A percentile compares a stretch with the other conserved stretches of the same genome.
Conservation (phyloP, 2,113 vertebrate species). For the Colius striatus region DNA sequence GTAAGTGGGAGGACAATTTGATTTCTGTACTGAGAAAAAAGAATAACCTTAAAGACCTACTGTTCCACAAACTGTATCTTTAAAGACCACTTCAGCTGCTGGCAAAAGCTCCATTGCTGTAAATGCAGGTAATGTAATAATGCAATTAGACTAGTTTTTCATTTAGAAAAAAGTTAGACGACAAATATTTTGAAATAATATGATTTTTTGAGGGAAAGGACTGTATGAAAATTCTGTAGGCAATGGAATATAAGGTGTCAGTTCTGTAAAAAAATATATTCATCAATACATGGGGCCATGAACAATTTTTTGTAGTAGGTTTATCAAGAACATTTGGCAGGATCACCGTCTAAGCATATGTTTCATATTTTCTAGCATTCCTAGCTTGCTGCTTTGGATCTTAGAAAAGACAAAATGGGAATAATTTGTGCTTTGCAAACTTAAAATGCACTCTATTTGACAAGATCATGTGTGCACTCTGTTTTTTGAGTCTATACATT, state of each 20-base stretch:
- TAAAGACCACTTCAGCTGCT: slow-evolving; percentile 7
- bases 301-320: not conserved
- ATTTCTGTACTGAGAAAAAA: not conserved
- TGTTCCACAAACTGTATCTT: not conserved
- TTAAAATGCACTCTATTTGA: not conserved
- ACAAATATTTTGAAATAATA: slow-evolving; percentile 3
- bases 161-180: not conserved
- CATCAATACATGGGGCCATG: not conserved
- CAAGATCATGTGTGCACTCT: not conserved
- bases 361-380: not conserved
- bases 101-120: not conserved
- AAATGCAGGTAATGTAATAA: not conserved
- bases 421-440: not conserved
- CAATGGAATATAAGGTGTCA: not conserved
- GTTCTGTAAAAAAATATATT: not conserved
- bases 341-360: not conserved
- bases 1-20: slow-evolving; percentile 1
- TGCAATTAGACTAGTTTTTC: not conserved
- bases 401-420: not conserved
- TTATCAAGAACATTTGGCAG: not conserved
- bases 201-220: not conserved
- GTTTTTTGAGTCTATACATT: not conserved
- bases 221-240: not conserved
- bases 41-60: not conserved
- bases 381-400: not conserved